phyloP scores from a whole-genome alignment of 1,140 invertebrate genomes.

The Antheraea mylitta region DNA sequence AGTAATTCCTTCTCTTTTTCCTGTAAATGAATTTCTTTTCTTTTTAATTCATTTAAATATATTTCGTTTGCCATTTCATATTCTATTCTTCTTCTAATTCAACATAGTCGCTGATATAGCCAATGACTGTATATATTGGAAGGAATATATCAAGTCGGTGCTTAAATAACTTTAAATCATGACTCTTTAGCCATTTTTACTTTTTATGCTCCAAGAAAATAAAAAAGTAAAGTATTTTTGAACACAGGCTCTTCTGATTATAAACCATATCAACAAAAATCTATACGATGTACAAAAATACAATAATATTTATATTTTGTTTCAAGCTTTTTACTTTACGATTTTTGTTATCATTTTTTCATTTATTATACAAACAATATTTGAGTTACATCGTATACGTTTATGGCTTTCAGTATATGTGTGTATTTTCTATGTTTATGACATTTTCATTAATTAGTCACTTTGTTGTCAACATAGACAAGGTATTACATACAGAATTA shows the following conservation, averaged over 20 bases:
- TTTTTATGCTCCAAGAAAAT: too few relatives aligned
- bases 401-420: too few relatives aligned
- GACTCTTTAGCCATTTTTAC: too few relatives aligned
- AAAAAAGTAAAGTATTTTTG: too few relatives aligned
- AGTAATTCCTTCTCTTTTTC: slow-evolving; percentile 25
- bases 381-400: background rate
- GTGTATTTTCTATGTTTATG: too few relatives aligned
- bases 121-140: too few relatives aligned
- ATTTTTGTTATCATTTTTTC: background rate
- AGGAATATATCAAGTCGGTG: too few relatives aligned
- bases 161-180: too few relatives aligned
- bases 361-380: background rate
- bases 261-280: too few relatives aligned
- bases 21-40: slow-evolving; percentile 17
- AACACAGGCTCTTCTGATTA: background rate
- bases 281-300: too few relatives aligned
- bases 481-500: background rate
- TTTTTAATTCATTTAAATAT: slow-evolving; percentile 8
- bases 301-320: background rate
- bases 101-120: too few relatives aligned
- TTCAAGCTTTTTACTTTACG: background rate
- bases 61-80: background rate
- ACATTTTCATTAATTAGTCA: background rate
- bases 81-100: background rate
- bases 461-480: background rate